phyloP scores from a whole-genome alignment of 2,888 invertebrate species.

The Emmelina monodactyla region DNA sequence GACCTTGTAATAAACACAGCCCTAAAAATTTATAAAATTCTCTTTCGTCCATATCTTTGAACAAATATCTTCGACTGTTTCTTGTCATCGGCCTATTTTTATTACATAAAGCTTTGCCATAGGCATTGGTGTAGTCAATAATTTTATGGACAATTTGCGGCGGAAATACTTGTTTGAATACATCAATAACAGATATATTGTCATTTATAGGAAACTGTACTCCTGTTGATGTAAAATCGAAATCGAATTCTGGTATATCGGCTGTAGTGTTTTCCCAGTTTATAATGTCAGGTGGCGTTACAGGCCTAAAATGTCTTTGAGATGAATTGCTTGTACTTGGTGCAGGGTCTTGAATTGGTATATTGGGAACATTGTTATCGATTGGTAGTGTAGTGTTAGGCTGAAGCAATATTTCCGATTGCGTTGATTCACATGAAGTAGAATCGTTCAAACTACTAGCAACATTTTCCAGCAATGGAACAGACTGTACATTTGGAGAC shows the following conservation, averaged over 20 bases:
- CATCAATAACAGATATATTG: constrained; percentile 3
- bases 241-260: constrained; percentile 6
- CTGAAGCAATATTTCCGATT: constrained; percentile 3
- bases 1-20: constrained; percentile 3
- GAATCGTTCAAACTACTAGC: neutral
- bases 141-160: neutral
- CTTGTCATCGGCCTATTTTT: constrained; percentile 4
- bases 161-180: constrained; percentile 2
- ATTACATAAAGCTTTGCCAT: no score
- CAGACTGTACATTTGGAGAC: constrained; percentile 3
- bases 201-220: constrained; percentile 2
- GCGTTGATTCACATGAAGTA: constrained; percentile 1
- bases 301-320: constrained; percentile 2
- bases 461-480: constrained; percentile 3
- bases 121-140: no score
- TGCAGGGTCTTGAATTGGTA: constrained; percentile 2
- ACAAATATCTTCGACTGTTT: constrained; percentile 2
- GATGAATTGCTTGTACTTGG: constrained; percentile 4
- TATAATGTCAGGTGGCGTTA: constrained; percentile 4
- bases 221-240: constrained; percentile 5
- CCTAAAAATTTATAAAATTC: constrained; percentile 4
- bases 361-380: constrained; percentile 2
- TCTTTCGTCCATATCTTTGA: constrained; percentile 1
- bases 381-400: constrained; percentile 5
- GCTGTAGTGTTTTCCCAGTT: constrained; percentile 5